Evolutionary conservation across 2,888 invertebrate species (phyloP).

Genomic region (Pachymerium ferrugineum): DNA sequence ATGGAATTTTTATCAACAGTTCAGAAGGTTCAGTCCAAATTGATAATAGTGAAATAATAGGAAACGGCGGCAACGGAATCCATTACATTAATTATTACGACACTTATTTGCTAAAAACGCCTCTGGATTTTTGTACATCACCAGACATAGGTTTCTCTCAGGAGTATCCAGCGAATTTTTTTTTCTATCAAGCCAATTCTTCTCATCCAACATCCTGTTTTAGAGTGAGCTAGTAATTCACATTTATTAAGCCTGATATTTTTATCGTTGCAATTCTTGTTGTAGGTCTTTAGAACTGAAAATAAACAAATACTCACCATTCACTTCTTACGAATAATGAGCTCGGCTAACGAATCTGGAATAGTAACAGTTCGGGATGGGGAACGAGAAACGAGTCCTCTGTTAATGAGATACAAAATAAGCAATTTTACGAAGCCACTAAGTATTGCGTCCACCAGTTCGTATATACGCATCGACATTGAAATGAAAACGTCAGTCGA

Average conservation of each 20-base stretch:
- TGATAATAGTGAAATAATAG: constrained; percentile 68
- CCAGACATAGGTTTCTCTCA: constrained; percentile 71
- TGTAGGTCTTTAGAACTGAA: constrained; percentile 9
- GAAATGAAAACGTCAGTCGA: constrained; percentile 57
- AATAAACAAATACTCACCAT: constrained; percentile 73
- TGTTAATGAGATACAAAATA: constrained; percentile 65
- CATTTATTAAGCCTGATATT: background rate
- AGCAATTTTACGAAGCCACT: constrained; percentile 82
- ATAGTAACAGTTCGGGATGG: constrained; percentile 74
- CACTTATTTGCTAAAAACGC: constrained; percentile 57
- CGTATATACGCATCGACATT: constrained; percentile 74
- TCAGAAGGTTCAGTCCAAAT: constrained; percentile 74
- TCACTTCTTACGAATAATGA: constrained; percentile 73
- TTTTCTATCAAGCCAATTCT: background rate
- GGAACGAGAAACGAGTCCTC: constrained; percentile 61
- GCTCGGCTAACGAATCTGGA: constrained; percentile 60
- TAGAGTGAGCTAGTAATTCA: constrained; percentile 52
- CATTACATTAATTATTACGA: constrained; percentile 78
- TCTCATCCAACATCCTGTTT: constrained; percentile 54
- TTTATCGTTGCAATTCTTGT: background rate
- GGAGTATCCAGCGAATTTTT: constrained; percentile 65
- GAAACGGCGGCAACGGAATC: constrained; percentile 86
- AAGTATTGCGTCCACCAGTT: constrained; percentile 73
- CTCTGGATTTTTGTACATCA: constrained; percentile 77
- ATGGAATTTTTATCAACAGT: constrained; percentile 83